These are phyloP conservation scores for Thera britannica DNA, from an alignment of 2,888 invertebrate species.

Conservation along the genomic window DNA sequence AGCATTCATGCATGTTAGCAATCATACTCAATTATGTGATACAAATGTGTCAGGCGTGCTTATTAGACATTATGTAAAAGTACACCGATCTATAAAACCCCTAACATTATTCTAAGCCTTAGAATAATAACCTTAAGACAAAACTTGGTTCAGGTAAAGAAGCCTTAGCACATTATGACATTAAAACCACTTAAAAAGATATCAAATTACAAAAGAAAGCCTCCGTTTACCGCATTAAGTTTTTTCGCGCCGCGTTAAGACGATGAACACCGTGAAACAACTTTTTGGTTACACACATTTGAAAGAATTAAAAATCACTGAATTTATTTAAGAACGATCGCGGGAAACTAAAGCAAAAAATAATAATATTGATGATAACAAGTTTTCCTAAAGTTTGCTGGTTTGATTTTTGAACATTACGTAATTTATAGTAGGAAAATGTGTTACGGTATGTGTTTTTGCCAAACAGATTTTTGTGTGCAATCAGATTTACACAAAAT, in stretches of 20 bases:
- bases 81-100: not conserved
- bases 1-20: conserved; percentile 1
- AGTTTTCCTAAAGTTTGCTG: too few species aligned
- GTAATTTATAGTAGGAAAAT: too few species aligned
- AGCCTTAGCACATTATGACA: conserved; percentile 24
- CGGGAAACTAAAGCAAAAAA: too few species aligned
- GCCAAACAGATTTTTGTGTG: too few species aligned
- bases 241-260: conserved; percentile 23
- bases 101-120: not conserved
- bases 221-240: conserved; percentile 20
- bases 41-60: not conserved
- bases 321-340: too few species aligned
- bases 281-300: too few species aligned
- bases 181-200: conserved; percentile 36
- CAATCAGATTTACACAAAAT: too few species aligned
- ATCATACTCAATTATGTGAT: not conserved
- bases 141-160: not conserved
- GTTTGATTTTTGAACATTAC: too few species aligned
- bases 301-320: too few species aligned
- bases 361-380: too few species aligned
- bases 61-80: not conserved
- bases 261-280: not conserved
- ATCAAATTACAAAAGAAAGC: conserved; percentile 35
- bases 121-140: not conserved
- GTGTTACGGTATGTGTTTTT: too few species aligned